phyloP scores from a whole-genome alignment of 2,113 vertebrate genomes.

The Ornithorhynchus anatinus region DNA sequence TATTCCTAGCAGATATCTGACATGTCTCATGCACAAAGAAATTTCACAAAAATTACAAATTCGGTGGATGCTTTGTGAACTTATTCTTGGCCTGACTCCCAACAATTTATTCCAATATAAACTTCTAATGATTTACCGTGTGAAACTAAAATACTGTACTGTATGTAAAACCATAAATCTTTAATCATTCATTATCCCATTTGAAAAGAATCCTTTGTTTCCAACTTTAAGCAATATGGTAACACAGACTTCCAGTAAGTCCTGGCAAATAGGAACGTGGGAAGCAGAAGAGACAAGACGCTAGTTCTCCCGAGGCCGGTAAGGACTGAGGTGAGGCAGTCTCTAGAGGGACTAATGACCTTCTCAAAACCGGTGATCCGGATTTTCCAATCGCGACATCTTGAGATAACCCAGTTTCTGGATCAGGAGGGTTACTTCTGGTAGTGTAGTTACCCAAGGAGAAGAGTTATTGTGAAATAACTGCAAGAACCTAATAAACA shows the following conservation, averaged over 20 bases:
- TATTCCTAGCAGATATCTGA: background rate
- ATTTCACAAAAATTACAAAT: background rate
- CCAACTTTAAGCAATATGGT: background rate
- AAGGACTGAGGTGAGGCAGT: background rate
- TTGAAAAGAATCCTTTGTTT: background rate
- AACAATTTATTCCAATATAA: background rate
- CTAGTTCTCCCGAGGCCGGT: fast-evolving
- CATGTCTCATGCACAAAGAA: background rate
- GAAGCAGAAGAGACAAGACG: background rate
- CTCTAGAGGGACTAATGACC: background rate
- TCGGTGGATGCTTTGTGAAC: background rate
- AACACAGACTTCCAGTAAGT: background rate
- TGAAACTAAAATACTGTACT: background rate
- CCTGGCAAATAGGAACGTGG: fast-evolving
- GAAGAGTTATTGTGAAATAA: background rate
- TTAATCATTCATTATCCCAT: background rate
- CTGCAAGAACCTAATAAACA: background rate
- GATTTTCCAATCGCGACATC: background rate
- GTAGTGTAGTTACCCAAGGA: background rate
- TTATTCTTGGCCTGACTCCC: background rate
- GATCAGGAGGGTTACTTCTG: background rate
- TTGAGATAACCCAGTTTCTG: background rate
- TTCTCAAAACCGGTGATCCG: background rate
- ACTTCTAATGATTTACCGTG: background rate
- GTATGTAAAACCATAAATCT: background rate